Percentiles rank a stretch among this genome's conserved stretches.
phyloP scores from a whole-genome alignment of 1,140 invertebrate species.

The Caenorhabditis briggsae region DNA sequence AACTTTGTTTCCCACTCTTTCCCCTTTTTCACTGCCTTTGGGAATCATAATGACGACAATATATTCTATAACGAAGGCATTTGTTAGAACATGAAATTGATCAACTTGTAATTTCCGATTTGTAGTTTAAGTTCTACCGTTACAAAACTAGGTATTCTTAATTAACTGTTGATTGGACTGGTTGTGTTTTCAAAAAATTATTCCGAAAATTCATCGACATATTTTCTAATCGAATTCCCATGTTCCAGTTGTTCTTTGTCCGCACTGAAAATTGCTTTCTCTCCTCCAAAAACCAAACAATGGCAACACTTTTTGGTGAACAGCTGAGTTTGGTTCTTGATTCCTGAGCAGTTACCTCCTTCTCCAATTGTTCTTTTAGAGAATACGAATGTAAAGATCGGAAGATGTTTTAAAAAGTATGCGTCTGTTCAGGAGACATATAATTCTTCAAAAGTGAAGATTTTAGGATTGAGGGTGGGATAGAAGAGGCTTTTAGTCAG shows the following conservation, averaged over 20 bases:
- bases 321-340: not conserved
- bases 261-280: slow-evolving; percentile 10
- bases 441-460: no score
- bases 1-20: not conserved
- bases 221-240: no score
- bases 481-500: no score
- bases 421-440: no score
- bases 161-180: no score
- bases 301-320: slow-evolving; percentile 14
- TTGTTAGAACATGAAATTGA: not conserved
- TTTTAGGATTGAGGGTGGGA: no score
- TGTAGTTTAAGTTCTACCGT: not conserved
- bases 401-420: no score
- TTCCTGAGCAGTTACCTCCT: not conserved
- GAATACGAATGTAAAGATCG: no score
- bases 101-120: not conserved
- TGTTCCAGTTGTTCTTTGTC: not conserved
- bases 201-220: no score
- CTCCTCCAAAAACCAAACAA: not conserved
- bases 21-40: not conserved
- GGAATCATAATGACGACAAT: slow-evolving; percentile 8
- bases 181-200: no score
- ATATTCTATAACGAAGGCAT: not conserved
- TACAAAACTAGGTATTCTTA: no score
- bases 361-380: not conserved